Percentiles rank a stretch among this genome's conserved stretches.
phyloP scores from a whole-genome alignment of 2,113 vertebrate genomes.

The Mormoops blainvillei region DNA sequence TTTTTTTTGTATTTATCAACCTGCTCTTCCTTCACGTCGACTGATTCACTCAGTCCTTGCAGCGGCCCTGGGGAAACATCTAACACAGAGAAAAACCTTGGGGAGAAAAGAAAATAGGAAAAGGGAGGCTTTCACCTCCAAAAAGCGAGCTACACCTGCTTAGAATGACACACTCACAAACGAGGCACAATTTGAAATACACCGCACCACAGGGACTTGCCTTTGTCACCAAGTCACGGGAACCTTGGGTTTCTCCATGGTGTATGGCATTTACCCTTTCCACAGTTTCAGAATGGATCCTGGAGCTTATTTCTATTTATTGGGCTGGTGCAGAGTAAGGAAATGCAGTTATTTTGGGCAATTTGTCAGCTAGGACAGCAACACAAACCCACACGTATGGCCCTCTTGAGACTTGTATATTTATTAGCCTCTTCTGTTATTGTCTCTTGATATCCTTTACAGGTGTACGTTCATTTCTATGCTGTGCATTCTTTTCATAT shows the following conservation, averaged over 20 bases:
- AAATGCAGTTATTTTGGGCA: constrained; percentile 34
- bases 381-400: neutral
- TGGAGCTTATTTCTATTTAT: constrained; percentile 14
- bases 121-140: neutral
- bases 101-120: constrained; percentile 43
- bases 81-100: neutral
- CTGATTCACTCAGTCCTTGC: constrained; percentile 15
- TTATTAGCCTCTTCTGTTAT: constrained; percentile 11
- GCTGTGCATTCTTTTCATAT: neutral
- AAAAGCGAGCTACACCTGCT: neutral
- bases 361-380: constrained; percentile 37
- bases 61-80: constrained; percentile 17
- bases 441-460: neutral
- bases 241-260: constrained; percentile 26
- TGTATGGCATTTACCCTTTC: neutral
- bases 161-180: constrained; percentile 43
- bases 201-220: neutral
- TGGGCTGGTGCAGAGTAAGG: neutral
- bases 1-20: constrained; percentile 34
- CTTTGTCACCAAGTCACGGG: constrained; percentile 37
- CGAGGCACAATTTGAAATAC: neutral
- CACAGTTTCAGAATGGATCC: neutral
- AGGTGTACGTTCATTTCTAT: neutral
- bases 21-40: neutral
- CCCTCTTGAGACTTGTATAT: constrained; percentile 30